Percentiles rank a stretch among this genome's conserved stretches.
Evolutionary conservation across 2,888 invertebrate species (phyloP).

Genomic region (Agapetus fuscipes): DNA sequence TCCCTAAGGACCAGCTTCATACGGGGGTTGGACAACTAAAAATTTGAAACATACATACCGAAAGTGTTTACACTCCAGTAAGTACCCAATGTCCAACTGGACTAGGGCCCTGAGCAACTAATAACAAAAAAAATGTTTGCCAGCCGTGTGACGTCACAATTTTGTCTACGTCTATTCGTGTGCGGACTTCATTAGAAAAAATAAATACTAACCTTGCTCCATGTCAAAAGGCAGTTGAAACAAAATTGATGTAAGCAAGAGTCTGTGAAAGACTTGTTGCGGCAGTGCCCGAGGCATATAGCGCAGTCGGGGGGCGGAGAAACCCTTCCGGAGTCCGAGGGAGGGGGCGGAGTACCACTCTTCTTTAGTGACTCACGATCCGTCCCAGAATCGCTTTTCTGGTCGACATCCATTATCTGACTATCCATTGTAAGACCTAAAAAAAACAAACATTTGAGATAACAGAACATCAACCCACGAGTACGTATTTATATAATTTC

Average conservation of each 20-base stretch:
- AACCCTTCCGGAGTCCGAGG: not conserved
- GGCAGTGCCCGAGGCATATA: conserved; percentile 79
- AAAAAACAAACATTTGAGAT: not conserved
- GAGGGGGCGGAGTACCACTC: not conserved
- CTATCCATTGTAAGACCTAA: not conserved
- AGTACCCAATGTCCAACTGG: no score
- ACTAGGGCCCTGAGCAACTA: no score
- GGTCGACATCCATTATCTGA: not conserved
- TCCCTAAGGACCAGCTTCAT: no score
- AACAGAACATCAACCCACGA: no score
- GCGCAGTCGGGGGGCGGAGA: conserved; percentile 76
- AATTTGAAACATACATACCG: no score
- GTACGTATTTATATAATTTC: no score
- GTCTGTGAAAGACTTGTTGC: conserved; percentile 85
- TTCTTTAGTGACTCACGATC: not conserved
- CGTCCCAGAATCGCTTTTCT: not conserved
- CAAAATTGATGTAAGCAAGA: conserved; percentile 92
- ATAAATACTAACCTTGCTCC: conserved; percentile 65
- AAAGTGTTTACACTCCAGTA: no score
- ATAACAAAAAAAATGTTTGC: no score
- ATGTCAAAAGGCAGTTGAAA: conserved; percentile 83
- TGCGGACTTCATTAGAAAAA: no score
- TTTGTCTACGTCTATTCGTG: no score
- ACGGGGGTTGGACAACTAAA: no score
- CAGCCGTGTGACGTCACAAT: no score